A percentile compares a stretch with the other conserved stretches of the same genome.
Conservation (phyloP, 2,888 invertebrate species). For the Arenicola marina region DNA sequence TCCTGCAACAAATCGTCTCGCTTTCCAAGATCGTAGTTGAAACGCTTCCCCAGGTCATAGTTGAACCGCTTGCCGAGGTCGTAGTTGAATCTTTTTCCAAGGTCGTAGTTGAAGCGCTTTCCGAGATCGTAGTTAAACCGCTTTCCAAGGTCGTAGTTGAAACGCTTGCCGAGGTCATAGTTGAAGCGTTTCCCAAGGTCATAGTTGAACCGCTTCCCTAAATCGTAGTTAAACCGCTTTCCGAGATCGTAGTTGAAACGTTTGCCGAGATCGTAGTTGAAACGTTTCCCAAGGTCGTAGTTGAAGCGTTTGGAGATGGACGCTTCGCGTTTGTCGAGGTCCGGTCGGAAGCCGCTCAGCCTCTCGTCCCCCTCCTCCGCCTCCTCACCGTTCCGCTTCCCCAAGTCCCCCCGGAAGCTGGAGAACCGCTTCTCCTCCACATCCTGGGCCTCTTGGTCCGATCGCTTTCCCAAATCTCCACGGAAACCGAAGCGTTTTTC, state of each 20-base stretch:
- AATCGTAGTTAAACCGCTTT: background rate
- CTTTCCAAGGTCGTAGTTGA: constrained; percentile 2
- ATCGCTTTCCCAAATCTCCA: background rate
- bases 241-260: background rate
- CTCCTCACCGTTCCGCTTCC: background rate
- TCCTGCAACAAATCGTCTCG: no score
- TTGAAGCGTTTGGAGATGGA: constrained; percentile 1
- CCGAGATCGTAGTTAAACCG: background rate
- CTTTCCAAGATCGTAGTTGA: background rate
- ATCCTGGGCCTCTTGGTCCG: no score
- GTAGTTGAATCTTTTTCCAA: background rate
- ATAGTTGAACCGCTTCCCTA: background rate
- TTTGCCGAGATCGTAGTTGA: constrained; percentile 5
- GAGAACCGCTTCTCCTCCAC: no score
- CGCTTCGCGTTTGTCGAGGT: no score
- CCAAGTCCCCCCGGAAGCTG: no score
- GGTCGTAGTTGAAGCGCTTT: background rate
- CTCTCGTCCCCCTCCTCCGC: no score
- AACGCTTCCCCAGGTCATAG: constrained; percentile 3
- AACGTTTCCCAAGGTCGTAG: constrained; percentile 3
- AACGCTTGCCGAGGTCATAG: constrained; percentile 3
- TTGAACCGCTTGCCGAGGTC: background rate
- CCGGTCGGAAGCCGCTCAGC: no score
- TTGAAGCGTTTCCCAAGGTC: background rate
- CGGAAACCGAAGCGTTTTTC: background rate